A percentile compares a stretch with the other conserved stretches of the same genome.
Evolutionary conservation across 2,797 vertebrate species (phyloP).

Genomic region (Sebastes elongatus): DNA sequence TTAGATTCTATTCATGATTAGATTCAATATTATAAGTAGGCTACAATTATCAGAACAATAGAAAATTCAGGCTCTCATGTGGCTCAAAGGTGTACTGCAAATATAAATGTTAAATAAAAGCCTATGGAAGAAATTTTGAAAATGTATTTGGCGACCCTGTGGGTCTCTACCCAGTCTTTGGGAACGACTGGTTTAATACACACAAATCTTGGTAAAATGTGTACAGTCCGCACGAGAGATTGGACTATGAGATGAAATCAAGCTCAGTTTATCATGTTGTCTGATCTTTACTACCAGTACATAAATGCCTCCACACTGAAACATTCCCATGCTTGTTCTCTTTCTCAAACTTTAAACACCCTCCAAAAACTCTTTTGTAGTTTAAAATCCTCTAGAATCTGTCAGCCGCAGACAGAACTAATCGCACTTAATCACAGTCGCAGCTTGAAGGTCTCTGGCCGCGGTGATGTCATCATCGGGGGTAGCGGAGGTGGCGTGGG

Average conservation of each 20-base stretch:
- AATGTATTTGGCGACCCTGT: no score
- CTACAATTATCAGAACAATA: no score
- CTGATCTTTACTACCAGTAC: neutral
- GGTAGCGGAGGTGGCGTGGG: slow-evolving; percentile 77
- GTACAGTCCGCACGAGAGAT: no score
- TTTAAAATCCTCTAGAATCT: slow-evolving; percentile 56
- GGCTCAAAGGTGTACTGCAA: no score
- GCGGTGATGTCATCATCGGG: slow-evolving; percentile 75
- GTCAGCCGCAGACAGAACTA: slow-evolving; percentile 70
- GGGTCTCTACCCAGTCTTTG: no score
- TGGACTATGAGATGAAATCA: neutral
- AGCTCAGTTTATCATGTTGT: neutral
- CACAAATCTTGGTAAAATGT: neutral
- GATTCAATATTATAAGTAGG: no score
- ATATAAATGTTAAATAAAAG: no score
- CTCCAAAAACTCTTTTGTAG: slow-evolving; percentile 36
- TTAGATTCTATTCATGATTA: no score
- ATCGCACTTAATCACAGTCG: slow-evolving; percentile 77
- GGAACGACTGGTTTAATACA: neutral
- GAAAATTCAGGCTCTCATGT: no score
- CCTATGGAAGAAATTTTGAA: no score
- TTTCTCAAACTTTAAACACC: slow-evolving; percentile 58
- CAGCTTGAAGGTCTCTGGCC: slow-evolving; percentile 70
- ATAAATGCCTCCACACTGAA: neutral
- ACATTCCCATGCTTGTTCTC: slow-evolving; percentile 37